Conservation (phyloP, 1,140 invertebrate genomes). For the Drosophila parabipectinata region DNA sequence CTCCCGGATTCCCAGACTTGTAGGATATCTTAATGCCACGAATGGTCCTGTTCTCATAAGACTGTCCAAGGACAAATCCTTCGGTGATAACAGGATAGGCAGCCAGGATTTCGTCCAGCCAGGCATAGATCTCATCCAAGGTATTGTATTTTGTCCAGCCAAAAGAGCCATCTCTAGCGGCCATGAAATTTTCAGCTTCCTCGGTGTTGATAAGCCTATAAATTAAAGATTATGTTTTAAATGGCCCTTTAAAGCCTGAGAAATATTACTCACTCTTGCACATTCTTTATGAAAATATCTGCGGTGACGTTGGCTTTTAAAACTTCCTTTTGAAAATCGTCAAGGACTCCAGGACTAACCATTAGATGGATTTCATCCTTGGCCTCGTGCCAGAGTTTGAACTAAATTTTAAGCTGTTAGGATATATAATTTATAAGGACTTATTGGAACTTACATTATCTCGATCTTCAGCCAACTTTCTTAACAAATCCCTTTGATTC, state of each 20-base stretch:
- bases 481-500: constrained; percentile 37
- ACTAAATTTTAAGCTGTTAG: constrained; percentile 27
- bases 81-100: constrained; percentile 64
- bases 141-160: constrained; percentile 84
- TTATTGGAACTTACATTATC: constrained; percentile 33
- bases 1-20: constrained; percentile 84
- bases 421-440: neutral
- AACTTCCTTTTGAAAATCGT: constrained; percentile 23
- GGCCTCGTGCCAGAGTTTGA: constrained; percentile 52
- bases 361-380: constrained; percentile 55
- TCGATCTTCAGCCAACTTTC: constrained; percentile 21
- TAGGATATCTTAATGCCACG: constrained; percentile 86
- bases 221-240: constrained; percentile 1
- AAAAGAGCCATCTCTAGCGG: constrained; percentile 31
- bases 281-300: constrained; percentile 57
- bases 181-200: constrained; percentile 3
- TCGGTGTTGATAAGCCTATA: constrained; percentile 42
- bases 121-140: constrained; percentile 84
- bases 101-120: constrained; percentile 83
- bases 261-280: constrained; percentile 59
- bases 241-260: neutral
- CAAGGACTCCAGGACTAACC: constrained; percentile 43
- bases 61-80: constrained; percentile 72
- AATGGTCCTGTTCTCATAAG: constrained; percentile 87
- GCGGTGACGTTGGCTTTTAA: constrained; percentile 18